Conservation (phyloP, 2,797 vertebrate species). For the Leptoclinus maculatus region DNA sequence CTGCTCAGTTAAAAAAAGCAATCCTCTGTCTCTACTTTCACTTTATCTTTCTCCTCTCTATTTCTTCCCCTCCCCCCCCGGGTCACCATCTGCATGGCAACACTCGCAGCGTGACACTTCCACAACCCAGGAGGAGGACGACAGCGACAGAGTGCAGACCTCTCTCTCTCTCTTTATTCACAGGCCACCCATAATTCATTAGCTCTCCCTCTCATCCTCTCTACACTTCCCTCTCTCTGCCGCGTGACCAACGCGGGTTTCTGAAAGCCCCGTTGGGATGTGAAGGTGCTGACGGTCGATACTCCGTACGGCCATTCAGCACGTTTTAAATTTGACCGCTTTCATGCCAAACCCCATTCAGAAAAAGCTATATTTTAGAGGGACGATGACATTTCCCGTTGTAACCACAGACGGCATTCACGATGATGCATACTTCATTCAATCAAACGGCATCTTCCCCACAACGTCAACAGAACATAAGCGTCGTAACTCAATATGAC, state of each 20-base stretch:
- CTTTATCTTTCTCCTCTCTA: slow-evolving; percentile 1
- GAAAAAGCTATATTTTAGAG: slow-evolving; percentile 13
- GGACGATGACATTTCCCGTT: neutral
- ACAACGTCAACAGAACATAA: neutral
- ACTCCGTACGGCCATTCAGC: slow-evolving; percentile 26
- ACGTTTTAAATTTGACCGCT: slow-evolving; percentile 46
- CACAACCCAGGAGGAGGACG: slow-evolving; percentile 63
- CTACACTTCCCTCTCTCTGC: slow-evolving; percentile 33
- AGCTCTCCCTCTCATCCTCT: slow-evolving; percentile 63
- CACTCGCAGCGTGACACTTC: slow-evolving; percentile 73
- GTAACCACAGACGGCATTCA: neutral
- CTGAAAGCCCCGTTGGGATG: slow-evolving; percentile 34
- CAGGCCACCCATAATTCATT: slow-evolving; percentile 69
- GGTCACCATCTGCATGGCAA: slow-evolving; percentile 75
- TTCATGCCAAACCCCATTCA: slow-evolving; percentile 33
- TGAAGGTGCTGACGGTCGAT: slow-evolving; percentile 52
- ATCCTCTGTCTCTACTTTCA: neutral
- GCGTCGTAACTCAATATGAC: neutral
- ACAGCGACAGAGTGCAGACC: slow-evolving; percentile 42
- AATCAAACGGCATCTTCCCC: neutral
- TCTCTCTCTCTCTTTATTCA: slow-evolving; percentile 39
- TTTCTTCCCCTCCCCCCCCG: slow-evolving; percentile 42
- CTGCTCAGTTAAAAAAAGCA: neutral
- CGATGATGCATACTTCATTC: neutral
- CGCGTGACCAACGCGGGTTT: slow-evolving; percentile 45